A percentile compares a stretch with the other conserved stretches of the same genome.
These are phyloP conservation scores for Netelia melanura DNA, from an alignment of 2,888 invertebrate genomes.

Conservation along the genomic window DNA sequence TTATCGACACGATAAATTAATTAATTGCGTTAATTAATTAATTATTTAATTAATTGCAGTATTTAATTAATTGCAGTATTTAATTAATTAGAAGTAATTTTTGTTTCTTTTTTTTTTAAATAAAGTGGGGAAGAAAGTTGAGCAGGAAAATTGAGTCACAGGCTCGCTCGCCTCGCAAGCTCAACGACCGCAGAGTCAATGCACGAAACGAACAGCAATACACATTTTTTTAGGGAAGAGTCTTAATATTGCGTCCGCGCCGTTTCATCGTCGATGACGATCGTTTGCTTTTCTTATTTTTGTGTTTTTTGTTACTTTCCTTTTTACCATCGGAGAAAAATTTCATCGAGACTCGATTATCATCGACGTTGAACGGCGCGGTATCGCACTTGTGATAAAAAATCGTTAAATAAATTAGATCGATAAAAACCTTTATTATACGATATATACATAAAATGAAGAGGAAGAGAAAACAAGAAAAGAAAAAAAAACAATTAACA, in stretches of 20 bases:
- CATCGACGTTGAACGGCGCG: slow-evolving; percentile 71
- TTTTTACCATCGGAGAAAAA: slow-evolving; percentile 32
- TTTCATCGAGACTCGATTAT: slow-evolving; percentile 51
- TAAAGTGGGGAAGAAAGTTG: not conserved
- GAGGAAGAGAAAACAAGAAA: slow-evolving; percentile 29
- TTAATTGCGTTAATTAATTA: too few relatives aligned
- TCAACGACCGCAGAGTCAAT: slow-evolving; percentile 76
- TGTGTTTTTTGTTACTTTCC: not conserved
- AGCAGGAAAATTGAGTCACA: slow-evolving; percentile 30
- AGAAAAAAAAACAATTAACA: slow-evolving; percentile 30
- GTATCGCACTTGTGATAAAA: slow-evolving; percentile 81
- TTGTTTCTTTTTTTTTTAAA: not conserved
- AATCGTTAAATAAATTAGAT: slow-evolving; percentile 69
- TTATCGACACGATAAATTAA: too few relatives aligned
- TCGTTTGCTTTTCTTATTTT: not conserved
- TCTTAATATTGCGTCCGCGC: slow-evolving; percentile 66
- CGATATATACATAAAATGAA: slow-evolving; percentile 44
- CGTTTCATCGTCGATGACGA: slow-evolving; percentile 53
- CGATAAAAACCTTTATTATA: slow-evolving; percentile 60
- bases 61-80: too few relatives aligned
- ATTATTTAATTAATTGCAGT: too few relatives aligned
- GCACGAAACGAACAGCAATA: slow-evolving; percentile 79
- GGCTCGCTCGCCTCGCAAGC: slow-evolving; percentile 69
- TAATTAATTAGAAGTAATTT: too few relatives aligned
- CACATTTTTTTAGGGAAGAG: slow-evolving; percentile 70